Base-by-base conservation (phyloP, 2,888 invertebrate species). In the Pollenia amentaria region DNA sequence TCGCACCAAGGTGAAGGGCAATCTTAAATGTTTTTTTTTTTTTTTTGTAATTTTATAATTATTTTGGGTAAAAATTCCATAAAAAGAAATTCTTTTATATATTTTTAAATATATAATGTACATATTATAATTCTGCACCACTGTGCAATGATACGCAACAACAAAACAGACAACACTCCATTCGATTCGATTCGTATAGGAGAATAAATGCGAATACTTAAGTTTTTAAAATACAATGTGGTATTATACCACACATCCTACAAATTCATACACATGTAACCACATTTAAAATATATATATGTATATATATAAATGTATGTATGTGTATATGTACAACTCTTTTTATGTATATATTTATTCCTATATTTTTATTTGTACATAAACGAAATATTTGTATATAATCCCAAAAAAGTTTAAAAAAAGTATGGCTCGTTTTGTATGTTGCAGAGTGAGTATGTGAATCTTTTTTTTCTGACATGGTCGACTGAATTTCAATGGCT, bases 401-500 rank as follows among this genome's bases (percentile, higher is more conserved):
- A 81, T 65, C 64, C 77, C 60, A 82, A 75, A 83, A 69, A 81
- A 76, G 40, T n/a, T n/a, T n/a, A 16, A 53, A 79, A 44, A 62
- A 83, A 85, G n/a, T 78, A 60, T 70, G 53, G 48, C 53, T 57
- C 65, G 70, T 79, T 76, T 46, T 83, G 75, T 73, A 81, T 73
- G 53, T 55, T 70, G 62, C 40, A 60, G 48, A 67, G 38, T 67
- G 76, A 57, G 77, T 80, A 84, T 72, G 81, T 78, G 79, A 76
- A 83, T 88, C 85, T 75, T 60, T 62, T 79, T 69, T 79, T 46
- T 73, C 76, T 80, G 77, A 65, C 88, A 88, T 87, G 89, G 87
- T 85, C 89, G 89, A 89, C 82, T 88, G 88, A 85, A 86, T 88
- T 89, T 89, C 87, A 89, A 89, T 89, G 89, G 88, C 84, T 87